Evolutionary conservation across 1,140 invertebrate species (phyloP).

Genomic region (Drosophila arawakana): DNA sequence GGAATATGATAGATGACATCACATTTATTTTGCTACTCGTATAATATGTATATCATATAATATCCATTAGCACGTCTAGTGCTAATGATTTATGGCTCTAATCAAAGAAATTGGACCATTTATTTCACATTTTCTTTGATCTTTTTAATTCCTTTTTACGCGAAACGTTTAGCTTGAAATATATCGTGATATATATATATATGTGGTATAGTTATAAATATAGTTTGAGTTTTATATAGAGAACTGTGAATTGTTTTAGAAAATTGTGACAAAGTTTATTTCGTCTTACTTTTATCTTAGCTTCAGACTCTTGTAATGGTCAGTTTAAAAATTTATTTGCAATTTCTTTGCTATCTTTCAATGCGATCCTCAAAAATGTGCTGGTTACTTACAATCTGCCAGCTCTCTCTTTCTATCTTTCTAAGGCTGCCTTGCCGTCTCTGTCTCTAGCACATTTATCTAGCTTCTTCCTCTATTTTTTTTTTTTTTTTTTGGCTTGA

Average conservation of each 20-base stretch:
- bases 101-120: slow-evolving; percentile 7
- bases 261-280: no score
- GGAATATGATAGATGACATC: background rate
- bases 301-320: background rate
- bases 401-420: background rate
- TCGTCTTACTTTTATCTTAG: no score
- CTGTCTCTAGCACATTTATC: background rate
- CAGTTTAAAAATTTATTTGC: slow-evolving; percentile 2
- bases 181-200: background rate
- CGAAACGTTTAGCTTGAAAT: slow-evolving; percentile 2
- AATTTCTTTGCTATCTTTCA: slow-evolving; percentile 17
- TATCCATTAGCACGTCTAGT: slow-evolving; percentile 18
- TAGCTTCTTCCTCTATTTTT: background rate
- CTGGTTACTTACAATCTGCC: background rate
- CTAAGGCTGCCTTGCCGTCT: background rate
- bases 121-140: slow-evolving; percentile 7
- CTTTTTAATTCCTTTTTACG: slow-evolving; percentile 1
- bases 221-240: background rate
- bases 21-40: background rate
- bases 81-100: slow-evolving; percentile 17
- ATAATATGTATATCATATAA: slow-evolving; percentile 13
- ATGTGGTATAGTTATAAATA: background rate
- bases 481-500: slow-evolving; percentile 5
- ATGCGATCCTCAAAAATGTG: slow-evolving; percentile 24
- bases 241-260: no score